Conservation (phyloP, 1,140 invertebrate genomes). For the Drosophila athabasca region DNA sequence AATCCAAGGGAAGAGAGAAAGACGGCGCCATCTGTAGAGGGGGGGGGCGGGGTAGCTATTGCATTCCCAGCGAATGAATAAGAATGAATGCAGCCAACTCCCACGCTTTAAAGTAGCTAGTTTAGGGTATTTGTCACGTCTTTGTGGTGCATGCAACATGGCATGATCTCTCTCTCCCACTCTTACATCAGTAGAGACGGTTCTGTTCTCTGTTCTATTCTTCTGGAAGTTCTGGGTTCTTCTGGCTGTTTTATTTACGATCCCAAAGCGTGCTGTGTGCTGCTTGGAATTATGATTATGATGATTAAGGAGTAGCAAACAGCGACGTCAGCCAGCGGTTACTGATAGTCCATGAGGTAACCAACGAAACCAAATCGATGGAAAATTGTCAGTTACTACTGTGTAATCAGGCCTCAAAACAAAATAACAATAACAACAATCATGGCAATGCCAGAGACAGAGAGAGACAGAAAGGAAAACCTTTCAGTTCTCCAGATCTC, state of each 20-base stretch:
- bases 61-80: constrained; percentile 57
- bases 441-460: constrained; percentile 41
- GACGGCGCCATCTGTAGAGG: constrained; percentile 60
- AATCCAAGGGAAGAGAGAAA: constrained; percentile 30
- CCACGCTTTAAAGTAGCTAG: constrained; percentile 73
- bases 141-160: constrained; percentile 43
- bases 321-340: background rate
- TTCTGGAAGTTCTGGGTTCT: constrained; percentile 6
- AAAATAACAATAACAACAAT: constrained; percentile 39
- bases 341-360: constrained; percentile 19
- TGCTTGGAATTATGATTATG: constrained; percentile 62
- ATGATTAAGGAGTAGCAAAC: constrained; percentile 13
- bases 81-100: constrained; percentile 55
- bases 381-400: constrained; percentile 79
- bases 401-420: constrained; percentile 58
- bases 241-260: constrained; percentile 63
- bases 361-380: constrained; percentile 43
- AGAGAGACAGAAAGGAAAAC: background rate
- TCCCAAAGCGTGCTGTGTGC: constrained; percentile 51
- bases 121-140: constrained; percentile 79
- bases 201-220: constrained; percentile 10
- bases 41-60: background rate
- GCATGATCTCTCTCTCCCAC: constrained; percentile 14
- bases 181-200: constrained; percentile 8
- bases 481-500: constrained; percentile 18